Conservation (phyloP, 1,140 invertebrate species). For the Pseudomyrmex gracilis region DNA sequence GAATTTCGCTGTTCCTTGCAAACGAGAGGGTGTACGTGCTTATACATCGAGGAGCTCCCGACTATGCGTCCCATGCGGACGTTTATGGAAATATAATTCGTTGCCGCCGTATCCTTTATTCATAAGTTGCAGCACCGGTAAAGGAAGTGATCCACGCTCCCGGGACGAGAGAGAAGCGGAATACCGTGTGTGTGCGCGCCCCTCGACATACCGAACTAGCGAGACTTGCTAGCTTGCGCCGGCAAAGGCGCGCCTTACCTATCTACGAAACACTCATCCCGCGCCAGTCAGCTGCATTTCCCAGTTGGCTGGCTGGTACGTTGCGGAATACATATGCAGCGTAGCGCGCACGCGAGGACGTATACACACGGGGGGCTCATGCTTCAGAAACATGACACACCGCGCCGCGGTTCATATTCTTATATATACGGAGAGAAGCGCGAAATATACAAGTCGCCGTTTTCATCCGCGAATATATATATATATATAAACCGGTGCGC, state of each 20-base stretch:
- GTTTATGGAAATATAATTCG: conserved; percentile 75
- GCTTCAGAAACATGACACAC: conserved; percentile 31
- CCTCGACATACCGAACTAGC: conserved; percentile 10
- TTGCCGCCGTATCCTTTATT: conserved; percentile 70
- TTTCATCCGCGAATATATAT: no score
- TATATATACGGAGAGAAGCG: neutral
- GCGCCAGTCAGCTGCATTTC: conserved; percentile 59
- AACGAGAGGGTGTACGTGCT: conserved; percentile 47
- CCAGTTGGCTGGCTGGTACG: conserved; percentile 49
- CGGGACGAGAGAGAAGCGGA: neutral
- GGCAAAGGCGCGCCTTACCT: conserved; percentile 21
- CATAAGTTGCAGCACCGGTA: conserved; percentile 61
- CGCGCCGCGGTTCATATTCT: neutral
- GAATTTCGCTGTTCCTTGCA: conserved; percentile 44
- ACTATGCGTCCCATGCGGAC: conserved; percentile 64
- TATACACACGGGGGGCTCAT: neutral
- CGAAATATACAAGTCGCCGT: neutral
- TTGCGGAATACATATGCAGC: conserved; percentile 40
- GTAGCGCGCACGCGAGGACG: neutral
- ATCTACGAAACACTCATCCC: conserved; percentile 37
- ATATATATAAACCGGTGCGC: no score
- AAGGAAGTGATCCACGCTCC: conserved; percentile 38
- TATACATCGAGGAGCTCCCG: conserved; percentile 13
- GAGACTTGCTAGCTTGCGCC: neutral
- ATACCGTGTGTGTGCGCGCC: neutral